phyloP scores from a whole-genome alignment of 2,113 vertebrate species.

The Amphiprion ocellaris region DNA sequence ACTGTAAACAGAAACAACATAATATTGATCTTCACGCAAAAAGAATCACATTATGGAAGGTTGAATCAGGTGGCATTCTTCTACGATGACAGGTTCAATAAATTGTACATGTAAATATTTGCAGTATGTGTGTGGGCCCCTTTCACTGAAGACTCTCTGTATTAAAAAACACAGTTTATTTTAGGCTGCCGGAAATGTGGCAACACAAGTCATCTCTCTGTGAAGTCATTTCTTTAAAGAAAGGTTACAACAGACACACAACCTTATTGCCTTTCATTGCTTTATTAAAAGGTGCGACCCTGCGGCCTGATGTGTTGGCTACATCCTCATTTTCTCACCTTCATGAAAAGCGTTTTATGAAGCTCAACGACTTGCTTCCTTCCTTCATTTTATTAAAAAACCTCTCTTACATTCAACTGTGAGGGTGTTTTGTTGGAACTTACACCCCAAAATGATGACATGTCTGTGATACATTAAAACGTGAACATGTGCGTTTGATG shows the following conservation, averaged over 20 bases:
- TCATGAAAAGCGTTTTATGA: slow-evolving; percentile 51
- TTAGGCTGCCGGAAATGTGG: slow-evolving; percentile 7
- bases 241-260: neutral
- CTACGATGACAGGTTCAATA: no score
- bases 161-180: neutral
- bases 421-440: slow-evolving; percentile 21
- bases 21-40: no score
- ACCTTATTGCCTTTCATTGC: slow-evolving; percentile 20
- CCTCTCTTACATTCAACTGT: slow-evolving; percentile 23
- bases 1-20: no score
- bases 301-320: slow-evolving; percentile 42
- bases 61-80: no score
- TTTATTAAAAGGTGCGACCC: slow-evolving; percentile 40
- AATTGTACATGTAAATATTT: no score
- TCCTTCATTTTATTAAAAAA: slow-evolving; percentile 56
- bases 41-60: no score
- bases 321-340: slow-evolving; percentile 47
- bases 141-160: neutral
- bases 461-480: neutral
- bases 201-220: neutral
- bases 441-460: slow-evolving; percentile 33
- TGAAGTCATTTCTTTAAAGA: neutral
- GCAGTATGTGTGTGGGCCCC: neutral
- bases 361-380: slow-evolving; percentile 37
- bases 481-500: no score